A percentile compares a stretch with the other conserved stretches of the same genome.
Evolutionary conservation across 2,888 invertebrate genomes (phyloP).

Genomic region (Parnassius apollo): DNA sequence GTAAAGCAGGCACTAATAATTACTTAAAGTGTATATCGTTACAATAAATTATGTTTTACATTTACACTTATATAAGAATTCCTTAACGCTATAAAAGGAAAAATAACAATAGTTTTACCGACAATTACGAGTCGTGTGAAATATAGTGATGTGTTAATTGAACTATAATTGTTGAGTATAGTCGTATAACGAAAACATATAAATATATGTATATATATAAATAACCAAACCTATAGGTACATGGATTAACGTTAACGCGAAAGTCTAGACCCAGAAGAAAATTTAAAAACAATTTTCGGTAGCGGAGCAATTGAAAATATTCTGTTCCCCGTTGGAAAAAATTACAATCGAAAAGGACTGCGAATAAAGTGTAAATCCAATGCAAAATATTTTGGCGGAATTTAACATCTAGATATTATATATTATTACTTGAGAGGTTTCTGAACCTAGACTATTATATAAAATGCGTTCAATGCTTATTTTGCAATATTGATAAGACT

Average conservation of each 20-base stretch:
- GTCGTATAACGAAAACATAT: constrained; percentile 22
- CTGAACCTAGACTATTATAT: constrained; percentile 42
- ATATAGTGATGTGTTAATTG: constrained; percentile 52
- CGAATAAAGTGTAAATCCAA: constrained; percentile 20
- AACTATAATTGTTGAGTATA: constrained; percentile 50
- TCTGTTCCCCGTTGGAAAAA: too few relatives aligned
- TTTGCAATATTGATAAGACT: constrained; percentile 45
- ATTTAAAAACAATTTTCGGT: background rate
- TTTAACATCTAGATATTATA: constrained; percentile 22
- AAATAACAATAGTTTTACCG: constrained; percentile 51
- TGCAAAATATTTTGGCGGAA: constrained; percentile 27
- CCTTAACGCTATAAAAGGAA: constrained; percentile 65
- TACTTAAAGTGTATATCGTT: constrained; percentile 72
- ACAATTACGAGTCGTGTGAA: constrained; percentile 39
- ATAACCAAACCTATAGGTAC: constrained; percentile 12
- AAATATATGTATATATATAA: constrained; percentile 5
- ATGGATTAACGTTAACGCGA: constrained; percentile 33
- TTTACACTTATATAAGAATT: constrained; percentile 64
- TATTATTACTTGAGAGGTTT: constrained; percentile 33
- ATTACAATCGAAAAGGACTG: background rate
- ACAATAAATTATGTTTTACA: constrained; percentile 79
- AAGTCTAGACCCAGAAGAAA: constrained; percentile 40
- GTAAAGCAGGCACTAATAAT: constrained; percentile 79
- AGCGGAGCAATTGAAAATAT: too few relatives aligned
- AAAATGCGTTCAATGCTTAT: constrained; percentile 34